phyloP scores from a whole-genome alignment of 1,140 invertebrate genomes.

The Drosophila tsacasi region DNA sequence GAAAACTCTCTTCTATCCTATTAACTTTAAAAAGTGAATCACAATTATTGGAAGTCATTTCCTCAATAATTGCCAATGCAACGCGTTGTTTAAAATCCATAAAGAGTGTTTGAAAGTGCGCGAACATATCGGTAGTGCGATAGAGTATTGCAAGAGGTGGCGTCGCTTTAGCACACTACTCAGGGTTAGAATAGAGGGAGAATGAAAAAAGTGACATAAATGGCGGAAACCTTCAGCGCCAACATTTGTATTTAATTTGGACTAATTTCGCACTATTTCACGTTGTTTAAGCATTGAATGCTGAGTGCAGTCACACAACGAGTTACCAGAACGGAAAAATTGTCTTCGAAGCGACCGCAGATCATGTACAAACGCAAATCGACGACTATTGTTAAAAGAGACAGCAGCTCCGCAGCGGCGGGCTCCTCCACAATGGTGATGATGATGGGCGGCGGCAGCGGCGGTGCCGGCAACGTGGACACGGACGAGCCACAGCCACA shows the following conservation, averaged over 20 bases:
- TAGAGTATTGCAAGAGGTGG: slow-evolving; percentile 24
- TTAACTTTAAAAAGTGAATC: background rate
- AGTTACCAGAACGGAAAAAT: slow-evolving; percentile 35
- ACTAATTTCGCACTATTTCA: slow-evolving; percentile 50
- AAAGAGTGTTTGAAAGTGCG: slow-evolving; percentile 4
- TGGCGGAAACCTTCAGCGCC: slow-evolving; percentile 82
- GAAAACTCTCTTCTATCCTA: slow-evolving; percentile 10
- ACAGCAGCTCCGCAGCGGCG: slow-evolving; percentile 52
- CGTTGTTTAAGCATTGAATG: slow-evolving; percentile 24
- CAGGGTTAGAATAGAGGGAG: slow-evolving; percentile 58
- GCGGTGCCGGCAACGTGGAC: slow-evolving; percentile 41
- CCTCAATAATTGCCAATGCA: background rate
- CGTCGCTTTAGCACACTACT: slow-evolving; percentile 46
- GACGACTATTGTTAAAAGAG: slow-evolving; percentile 53
- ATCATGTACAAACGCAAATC: slow-evolving; percentile 77
- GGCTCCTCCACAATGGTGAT: slow-evolving; percentile 33
- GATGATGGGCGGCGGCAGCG: slow-evolving; percentile 12
- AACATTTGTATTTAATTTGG: slow-evolving; percentile 82
- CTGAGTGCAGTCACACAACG: slow-evolving; percentile 18
- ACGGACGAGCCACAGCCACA: slow-evolving; percentile 29
- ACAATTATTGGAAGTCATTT: background rate
- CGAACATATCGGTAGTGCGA: slow-evolving; percentile 30
- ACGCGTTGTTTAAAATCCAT: background rate
- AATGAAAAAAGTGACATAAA: slow-evolving; percentile 84
- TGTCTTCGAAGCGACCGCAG: slow-evolving; percentile 38